Evolutionary conservation across 2,888 invertebrate genomes (phyloP), one percentile per base, ranked within the genome.

Genomic region (Cartodere bifasciata): DNA sequence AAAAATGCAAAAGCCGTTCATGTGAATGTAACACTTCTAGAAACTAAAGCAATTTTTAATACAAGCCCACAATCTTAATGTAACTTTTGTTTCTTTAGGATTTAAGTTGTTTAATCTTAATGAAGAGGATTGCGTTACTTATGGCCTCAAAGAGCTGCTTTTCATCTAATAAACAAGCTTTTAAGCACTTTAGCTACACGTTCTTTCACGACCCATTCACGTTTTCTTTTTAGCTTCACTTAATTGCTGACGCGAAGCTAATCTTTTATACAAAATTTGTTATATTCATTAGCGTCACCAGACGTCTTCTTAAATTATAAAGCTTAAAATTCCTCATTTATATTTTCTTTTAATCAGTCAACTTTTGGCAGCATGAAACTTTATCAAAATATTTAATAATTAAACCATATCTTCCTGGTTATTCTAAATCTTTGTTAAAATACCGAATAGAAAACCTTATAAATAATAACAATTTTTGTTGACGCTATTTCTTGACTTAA

Each of bases 1-100:
- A 43, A 43, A 43, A 44, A 44, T 44, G 41, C 34, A 39, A 42
- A 46, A n/a, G n/a, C n/a, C n/a, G n/a, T n/a, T n/a, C n/a, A n/a
- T n/a, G n/a, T 23, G 24, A 7, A 23, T 23, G 6, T 23, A 23
- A 23, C 7, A 23, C 24, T 23, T 23, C 7, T 12, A 7, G 24
- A 23, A 23, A 23, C 24, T 23, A 10, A 23, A 23, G 10, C 10
- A 9, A 23, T 23, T 23, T 23, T 23, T 23, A 23, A 23, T 23
- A 23, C 6, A 10, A 10, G 11, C 9, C 5, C 24, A 6, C 6
- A 5, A 11, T 23, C 10, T 23, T 23, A 23, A 23, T 23, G 24
- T 23, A 10, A 5, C 24, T 23, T 23, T 23, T 7, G 24, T 9
- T 9, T 23, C 24, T 23, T n/a, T 23, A 23, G 10, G 24, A 23